phyloP scores from a whole-genome alignment of 1,140 invertebrate genomes.

The Melitaea cinxia region DNA sequence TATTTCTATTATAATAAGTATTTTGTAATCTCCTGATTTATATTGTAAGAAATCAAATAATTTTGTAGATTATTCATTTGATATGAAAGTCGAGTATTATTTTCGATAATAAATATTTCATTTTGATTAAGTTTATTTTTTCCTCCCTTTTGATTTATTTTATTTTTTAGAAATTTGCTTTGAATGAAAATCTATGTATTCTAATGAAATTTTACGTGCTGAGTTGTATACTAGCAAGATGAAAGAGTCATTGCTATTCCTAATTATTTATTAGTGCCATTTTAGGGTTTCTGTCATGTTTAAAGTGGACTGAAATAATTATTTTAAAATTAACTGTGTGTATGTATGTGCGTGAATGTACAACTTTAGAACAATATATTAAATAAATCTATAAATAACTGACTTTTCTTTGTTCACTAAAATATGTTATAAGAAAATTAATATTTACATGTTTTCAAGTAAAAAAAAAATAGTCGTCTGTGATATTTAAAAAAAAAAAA shows the following conservation, averaged over 20 bases:
- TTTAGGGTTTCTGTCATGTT: constrained; percentile 29
- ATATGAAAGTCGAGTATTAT: constrained; percentile 75
- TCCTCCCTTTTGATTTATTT: constrained; percentile 34
- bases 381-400: constrained; percentile 63
- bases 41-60: constrained; percentile 66
- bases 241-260: not conserved
- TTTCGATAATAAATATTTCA: constrained; percentile 77
- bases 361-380: constrained; percentile 73
- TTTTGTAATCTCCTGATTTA: constrained; percentile 79
- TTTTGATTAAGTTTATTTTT: constrained; percentile 65
- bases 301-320: constrained; percentile 55
- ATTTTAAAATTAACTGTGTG: constrained; percentile 58
- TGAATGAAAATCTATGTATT: not conserved
- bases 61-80: constrained; percentile 72
- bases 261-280: constrained; percentile 15
- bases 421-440: too few species aligned
- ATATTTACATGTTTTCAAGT: not conserved
- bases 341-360: constrained; percentile 76
- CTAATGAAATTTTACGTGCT: constrained; percentile 9
- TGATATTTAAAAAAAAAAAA: too few species aligned
- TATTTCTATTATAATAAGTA: constrained; percentile 69
- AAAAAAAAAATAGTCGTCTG: not conserved
- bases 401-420: constrained; percentile 21
- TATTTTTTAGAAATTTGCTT: constrained; percentile 21
- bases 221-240: constrained; percentile 12